Base-by-base conservation (phyloP, 2,113 vertebrate species). In the Cathartes aura region DNA sequence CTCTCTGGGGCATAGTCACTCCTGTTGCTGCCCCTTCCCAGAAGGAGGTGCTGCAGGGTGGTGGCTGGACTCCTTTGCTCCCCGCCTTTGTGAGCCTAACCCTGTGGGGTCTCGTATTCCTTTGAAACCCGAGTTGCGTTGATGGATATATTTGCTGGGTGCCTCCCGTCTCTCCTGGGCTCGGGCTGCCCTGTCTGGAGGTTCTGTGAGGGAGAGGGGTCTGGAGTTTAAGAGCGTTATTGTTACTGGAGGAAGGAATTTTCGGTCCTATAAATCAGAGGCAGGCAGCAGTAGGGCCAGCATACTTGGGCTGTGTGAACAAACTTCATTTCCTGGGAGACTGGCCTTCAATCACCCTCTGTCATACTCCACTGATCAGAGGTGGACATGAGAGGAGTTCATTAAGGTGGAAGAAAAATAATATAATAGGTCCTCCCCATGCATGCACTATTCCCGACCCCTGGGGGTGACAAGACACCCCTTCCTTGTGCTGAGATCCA, bases 371-470 rank as follows among this genome's bases (percentile, higher is more conserved):
- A 98, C 83, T 98, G 97, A 98, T 98, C 98, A 98, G 98, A 98
- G 98, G 98, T 98, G 98, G 98, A 98, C 98, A 98, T 98, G 97
- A 98, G 97, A 98, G 97, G 94, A 98, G 98, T 98, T 98, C 98
- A 98, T 98, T 98, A 98, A 98, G 96, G 98, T 97, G 96, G 97
- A 98, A 97, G 98, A 96, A 97, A 97, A 98, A 98, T 98, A 97
- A 98, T 97, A 96, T 97, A 97, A 97, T 96, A 96, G 96, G 96
- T 96, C 96, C 98, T 97, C 95, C 97, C 90, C 91, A 92, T 94
- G 95, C 92, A 93, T 97, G 97, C 98, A 98, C 96, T 97, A 83
- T 96, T 97, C 96, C 91, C 95, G 96, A 98, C 98, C 98, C 96
- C 90, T 96, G 95, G 88, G 91, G 93, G 87, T 97, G 90, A 91